phyloP scores from a whole-genome alignment of 2,888 invertebrate species.

The Lypha dubia region DNA sequence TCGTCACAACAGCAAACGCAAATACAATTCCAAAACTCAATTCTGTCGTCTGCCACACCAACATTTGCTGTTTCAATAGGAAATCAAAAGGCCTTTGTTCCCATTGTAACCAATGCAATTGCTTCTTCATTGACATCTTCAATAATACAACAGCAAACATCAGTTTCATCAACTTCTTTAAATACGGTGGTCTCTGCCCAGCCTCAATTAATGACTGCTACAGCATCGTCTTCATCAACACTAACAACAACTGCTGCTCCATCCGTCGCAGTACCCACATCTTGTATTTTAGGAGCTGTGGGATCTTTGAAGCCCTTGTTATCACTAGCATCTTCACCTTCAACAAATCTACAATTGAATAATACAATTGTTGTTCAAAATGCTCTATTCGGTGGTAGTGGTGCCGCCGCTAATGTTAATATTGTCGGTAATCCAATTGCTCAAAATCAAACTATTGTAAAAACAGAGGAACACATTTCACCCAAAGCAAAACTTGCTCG shows the following conservation, averaged over 20 bases:
- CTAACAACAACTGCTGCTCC: conserved; percentile 47
- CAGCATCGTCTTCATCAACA: conserved; percentile 68
- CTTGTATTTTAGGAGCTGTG: conserved; percentile 18
- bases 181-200: conserved; percentile 29
- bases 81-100: conserved; percentile 45
- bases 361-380: conserved; percentile 59
- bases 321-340: conserved; percentile 50
- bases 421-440: conserved; percentile 70
- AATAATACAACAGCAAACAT: conserved; percentile 59
- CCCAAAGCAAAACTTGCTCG: conserved; percentile 83
- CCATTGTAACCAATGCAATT: conserved; percentile 36
- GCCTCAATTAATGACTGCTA: conserved; percentile 61
- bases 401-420: conserved; percentile 48
- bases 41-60: conserved; percentile 74
- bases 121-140: conserved; percentile 54
- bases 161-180: conserved; percentile 60
- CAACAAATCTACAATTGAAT: conserved; percentile 68
- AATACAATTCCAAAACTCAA: conserved; percentile 61
- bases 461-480: conserved; percentile 81
- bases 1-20: conserved; percentile 55
- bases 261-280: conserved; percentile 29
- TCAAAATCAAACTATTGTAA: conserved; percentile 71
- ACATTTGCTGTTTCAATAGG: conserved; percentile 64
- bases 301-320: conserved; percentile 28
- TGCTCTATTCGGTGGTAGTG: conserved; percentile 42